phyloP scores from a whole-genome alignment of 1,140 invertebrate genomes.

The Drosophila albomicans region DNA sequence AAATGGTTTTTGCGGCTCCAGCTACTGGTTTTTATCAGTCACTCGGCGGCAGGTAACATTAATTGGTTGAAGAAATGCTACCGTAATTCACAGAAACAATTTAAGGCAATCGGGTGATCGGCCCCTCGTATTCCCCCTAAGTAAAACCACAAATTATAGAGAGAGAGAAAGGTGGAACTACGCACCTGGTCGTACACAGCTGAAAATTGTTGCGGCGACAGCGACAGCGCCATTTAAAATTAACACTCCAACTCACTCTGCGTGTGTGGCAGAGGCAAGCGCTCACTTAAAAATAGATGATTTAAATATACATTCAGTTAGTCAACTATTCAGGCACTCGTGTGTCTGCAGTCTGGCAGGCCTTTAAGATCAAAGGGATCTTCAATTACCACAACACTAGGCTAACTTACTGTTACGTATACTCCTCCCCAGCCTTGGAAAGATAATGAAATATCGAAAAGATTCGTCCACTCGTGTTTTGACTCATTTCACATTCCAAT shows the following conservation, averaged over 20 bases:
- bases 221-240: constrained; percentile 25
- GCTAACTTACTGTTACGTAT: constrained; percentile 46
- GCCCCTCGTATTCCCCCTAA: neutral
- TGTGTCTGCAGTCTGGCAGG: constrained; percentile 1
- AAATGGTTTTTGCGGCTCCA: constrained; percentile 24
- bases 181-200: constrained; percentile 24
- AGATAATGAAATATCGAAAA: constrained; percentile 69
- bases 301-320: constrained; percentile 24
- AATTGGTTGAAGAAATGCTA: constrained; percentile 6
- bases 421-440: constrained; percentile 8
- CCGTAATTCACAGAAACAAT: constrained; percentile 3
- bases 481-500: constrained; percentile 71
- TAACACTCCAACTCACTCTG: constrained; percentile 35
- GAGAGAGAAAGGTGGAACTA: neutral
- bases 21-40: constrained; percentile 35
- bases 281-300: constrained; percentile 33
- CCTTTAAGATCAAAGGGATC: constrained; percentile 52
- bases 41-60: constrained; percentile 4
- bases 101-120: constrained; percentile 5
- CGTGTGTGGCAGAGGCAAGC: constrained; percentile 44
- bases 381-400: constrained; percentile 34
- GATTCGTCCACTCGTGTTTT: constrained; percentile 36
- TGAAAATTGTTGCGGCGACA: constrained; percentile 31
- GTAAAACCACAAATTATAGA: neutral
- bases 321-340: constrained; percentile 4